Evolutionary conservation across 2,888 invertebrate genomes (phyloP), one percentile per base, ranked within the genome.

Genomic region (Tortrix viridana): DNA sequence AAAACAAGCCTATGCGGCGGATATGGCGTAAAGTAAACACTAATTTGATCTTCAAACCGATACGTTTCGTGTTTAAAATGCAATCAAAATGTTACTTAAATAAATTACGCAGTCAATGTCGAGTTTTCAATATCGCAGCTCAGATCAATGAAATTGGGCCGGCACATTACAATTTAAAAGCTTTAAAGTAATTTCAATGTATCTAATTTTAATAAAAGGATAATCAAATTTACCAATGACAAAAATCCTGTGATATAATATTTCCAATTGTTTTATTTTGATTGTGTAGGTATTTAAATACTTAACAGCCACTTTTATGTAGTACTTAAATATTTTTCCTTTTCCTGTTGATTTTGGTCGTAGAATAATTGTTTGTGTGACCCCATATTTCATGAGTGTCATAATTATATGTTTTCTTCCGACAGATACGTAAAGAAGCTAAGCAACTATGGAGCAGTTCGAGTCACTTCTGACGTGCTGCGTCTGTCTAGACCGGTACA

Each of bases 391-490:
- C 41, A 44, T 56, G 38, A 26, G 38, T 50, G 50, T 49, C 47
- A 58, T 23, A 32, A 43, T 26, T 48, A 32, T 44, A 55, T 38
- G 19, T 64, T 68, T 71, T 70, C 77, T 67, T 73, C 72, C 69
- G 59, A 44, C 87, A 92, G 91, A 86, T 81, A 87, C 82, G 69
- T 89, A 85, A 84, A 71, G 71, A 73, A 68, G 66, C 64, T 73
- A 80, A 77, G 52, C 62, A 77, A 85, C 74, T 66, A 98, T 97
- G 97, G 97, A 97, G 94, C 97, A 97, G 94, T 97, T 98, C 86
- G 99, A 99, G 91, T 98, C 98, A 92, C 94, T 99, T 86, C 94
- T 99, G 84, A 98, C 98, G 74, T 99, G 99, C 93, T 97, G 99
- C 86, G 98, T 99, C 83, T 99, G 99, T 88, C 93, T 99, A 88